Percentiles rank a stretch among this genome's conserved stretches.
Conservation (phyloP, 1,140 invertebrate genomes). For the Drosophila subobscura region DNA sequence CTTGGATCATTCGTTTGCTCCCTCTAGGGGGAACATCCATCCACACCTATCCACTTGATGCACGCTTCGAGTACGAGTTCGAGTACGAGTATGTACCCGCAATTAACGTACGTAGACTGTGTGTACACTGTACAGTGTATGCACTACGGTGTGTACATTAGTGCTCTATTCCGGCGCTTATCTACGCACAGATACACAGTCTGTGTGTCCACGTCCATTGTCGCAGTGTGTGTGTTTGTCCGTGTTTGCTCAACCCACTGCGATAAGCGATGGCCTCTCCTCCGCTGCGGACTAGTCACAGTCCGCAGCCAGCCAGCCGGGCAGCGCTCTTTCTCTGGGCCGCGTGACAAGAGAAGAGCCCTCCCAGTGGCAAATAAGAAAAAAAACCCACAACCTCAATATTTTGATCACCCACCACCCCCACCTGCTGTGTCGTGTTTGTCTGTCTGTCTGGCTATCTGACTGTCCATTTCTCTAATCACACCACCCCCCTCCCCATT, state of each 20-base stretch:
- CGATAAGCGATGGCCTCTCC: conserved; percentile 55
- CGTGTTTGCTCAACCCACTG: conserved; percentile 67
- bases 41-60: neutral
- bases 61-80: neutral
- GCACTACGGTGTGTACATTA: too few relatives aligned
- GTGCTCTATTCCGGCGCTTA: conserved; percentile 42
- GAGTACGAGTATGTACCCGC: conserved; percentile 17
- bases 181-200: conserved; percentile 39
- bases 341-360: conserved; percentile 54
- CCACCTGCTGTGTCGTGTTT: neutral
- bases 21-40: too few relatives aligned
- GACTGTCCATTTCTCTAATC: too few relatives aligned
- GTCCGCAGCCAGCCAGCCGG: too few relatives aligned
- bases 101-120: conserved; percentile 66
- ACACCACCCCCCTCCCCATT: too few relatives aligned
- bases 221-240: conserved; percentile 11
- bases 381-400: conserved; percentile 9
- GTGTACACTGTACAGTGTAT: conserved; percentile 1
- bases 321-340: neutral
- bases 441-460: too few relatives aligned
- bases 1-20: too few relatives aligned
- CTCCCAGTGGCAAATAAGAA: too few relatives aligned
- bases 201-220: neutral
- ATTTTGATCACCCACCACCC: neutral
- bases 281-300: conserved; percentile 4